These are phyloP conservation scores for Drosophila flavopinicola DNA, from an alignment of 2,888 invertebrate species.

Conservation along the genomic window DNA sequence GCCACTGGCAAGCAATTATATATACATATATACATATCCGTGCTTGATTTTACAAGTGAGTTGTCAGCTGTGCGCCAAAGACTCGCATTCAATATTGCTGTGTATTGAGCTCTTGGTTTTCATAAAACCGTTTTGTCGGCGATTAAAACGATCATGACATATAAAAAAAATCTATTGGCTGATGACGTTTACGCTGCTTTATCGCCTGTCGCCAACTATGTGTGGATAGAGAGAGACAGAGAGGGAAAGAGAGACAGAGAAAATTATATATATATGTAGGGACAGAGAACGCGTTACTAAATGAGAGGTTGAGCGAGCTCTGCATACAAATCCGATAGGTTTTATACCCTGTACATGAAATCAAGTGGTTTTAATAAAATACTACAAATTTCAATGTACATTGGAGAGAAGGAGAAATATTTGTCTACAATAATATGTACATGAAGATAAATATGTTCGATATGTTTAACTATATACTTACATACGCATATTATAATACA, in stretches of 20 bases:
- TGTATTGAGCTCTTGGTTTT: slow-evolving; percentile 18
- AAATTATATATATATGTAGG: too few species aligned
- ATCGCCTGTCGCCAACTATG: slow-evolving; percentile 40
- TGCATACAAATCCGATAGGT: not conserved
- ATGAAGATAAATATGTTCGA: not conserved
- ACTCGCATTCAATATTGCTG: slow-evolving; percentile 5
- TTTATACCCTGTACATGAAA: slow-evolving; percentile 20
- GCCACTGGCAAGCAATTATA: slow-evolving; percentile 5
- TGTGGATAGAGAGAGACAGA: not conserved
- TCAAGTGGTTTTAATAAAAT: not conserved
- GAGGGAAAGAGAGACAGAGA: not conserved
- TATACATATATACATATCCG: not conserved
- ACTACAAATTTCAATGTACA: not conserved
- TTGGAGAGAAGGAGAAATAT: not conserved
- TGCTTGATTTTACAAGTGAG: not conserved
- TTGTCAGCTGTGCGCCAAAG: not conserved
- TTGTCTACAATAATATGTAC: too few species aligned
- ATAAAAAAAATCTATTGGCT: slow-evolving; percentile 52
- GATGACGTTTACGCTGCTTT: slow-evolving; percentile 48
- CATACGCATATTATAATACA: too few species aligned
- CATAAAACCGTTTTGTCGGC: slow-evolving; percentile 25
- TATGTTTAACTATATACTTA: too few species aligned
- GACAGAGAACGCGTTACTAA: not conserved
- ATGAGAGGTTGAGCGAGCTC: not conserved
- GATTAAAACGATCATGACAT: slow-evolving; percentile 73